A percentile compares a stretch with the other conserved stretches of the same genome.
These are phyloP conservation scores for Nixonia krombeini DNA, from an alignment of 1,140 invertebrate genomes.

Conservation along the genomic window DNA sequence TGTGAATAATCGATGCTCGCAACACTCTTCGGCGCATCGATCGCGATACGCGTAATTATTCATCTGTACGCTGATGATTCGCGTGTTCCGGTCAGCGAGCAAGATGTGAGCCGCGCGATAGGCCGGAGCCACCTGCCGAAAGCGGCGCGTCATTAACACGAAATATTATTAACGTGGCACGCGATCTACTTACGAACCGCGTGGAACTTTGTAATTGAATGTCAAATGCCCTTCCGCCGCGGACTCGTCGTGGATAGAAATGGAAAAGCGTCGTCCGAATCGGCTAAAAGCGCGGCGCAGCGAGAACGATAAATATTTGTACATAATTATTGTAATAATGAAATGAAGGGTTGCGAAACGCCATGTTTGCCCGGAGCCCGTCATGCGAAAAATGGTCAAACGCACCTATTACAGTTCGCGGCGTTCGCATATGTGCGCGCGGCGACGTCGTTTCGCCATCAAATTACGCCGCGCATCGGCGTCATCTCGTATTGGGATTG, in stretches of 20 bases:
- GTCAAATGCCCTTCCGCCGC: too few relatives aligned
- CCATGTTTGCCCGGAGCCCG: neutral
- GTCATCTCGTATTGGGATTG: slow-evolving; percentile 44
- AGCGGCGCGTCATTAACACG: slow-evolving; percentile 45
- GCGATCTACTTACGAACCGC: slow-evolving; percentile 44
- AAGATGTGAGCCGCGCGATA: slow-evolving; percentile 46
- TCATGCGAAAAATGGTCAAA: slow-evolving; percentile 7
- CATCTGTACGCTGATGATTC: slow-evolving; percentile 44
- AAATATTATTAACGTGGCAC: slow-evolving; percentile 49
- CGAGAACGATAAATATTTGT: neutral
- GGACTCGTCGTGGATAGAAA: too few relatives aligned
- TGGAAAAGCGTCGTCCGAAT: too few relatives aligned
- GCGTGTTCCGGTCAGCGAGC: slow-evolving; percentile 42
- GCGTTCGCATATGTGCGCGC: too few relatives aligned
- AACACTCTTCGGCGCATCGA: slow-evolving; percentile 31
- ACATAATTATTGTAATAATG: neutral
- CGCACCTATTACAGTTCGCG: slow-evolving; percentile 12
- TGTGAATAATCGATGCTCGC: slow-evolving; percentile 44
- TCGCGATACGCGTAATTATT: slow-evolving; percentile 46
- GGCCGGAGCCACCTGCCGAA: slow-evolving; percentile 42
- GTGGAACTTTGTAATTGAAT: too few relatives aligned
- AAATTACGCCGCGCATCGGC: slow-evolving; percentile 30
- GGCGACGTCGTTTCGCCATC: slow-evolving; percentile 23
- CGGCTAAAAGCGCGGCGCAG: too few relatives aligned
- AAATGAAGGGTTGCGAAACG: too few relatives aligned